A percentile compares a stretch with the other conserved stretches of the same genome.
phyloP scores from a whole-genome alignment of 1,140 invertebrate genomes.

The Neodiprion lecontei region DNA sequence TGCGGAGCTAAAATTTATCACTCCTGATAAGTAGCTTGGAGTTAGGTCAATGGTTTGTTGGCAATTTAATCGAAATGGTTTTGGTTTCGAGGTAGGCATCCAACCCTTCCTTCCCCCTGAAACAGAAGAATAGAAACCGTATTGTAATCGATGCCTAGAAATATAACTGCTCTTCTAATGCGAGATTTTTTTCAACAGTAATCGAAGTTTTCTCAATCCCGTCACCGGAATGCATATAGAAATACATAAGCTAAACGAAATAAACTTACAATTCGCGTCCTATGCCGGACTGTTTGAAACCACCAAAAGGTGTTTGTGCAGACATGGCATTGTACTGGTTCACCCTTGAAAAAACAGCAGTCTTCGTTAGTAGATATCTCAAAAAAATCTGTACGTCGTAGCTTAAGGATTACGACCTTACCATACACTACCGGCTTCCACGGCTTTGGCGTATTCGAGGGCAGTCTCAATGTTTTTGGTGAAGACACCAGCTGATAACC shows the following conservation, averaged over 20 bases:
- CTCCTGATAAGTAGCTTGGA: too few species aligned
- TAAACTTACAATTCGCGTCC: conserved; percentile 79
- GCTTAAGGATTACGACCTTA: conserved; percentile 47
- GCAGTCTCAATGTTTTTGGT: conserved; percentile 88
- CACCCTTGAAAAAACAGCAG: conserved; percentile 66
- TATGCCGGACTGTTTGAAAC: conserved; percentile 85
- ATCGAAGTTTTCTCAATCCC: too few species aligned
- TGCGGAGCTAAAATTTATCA: too few species aligned
- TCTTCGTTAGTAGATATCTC: conserved; percentile 10
- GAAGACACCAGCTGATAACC: conserved; percentile 86
- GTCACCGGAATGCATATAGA: too few species aligned
- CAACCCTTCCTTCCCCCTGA: conserved; percentile 75
- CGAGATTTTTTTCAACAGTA: too few species aligned
- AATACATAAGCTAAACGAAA: too few species aligned
- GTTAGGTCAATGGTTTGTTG: conserved; percentile 25
- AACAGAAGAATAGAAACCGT: conserved; percentile 41
- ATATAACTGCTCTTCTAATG: background rate
- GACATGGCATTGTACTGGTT: conserved; percentile 84
- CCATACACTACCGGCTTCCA: conserved; percentile 91
- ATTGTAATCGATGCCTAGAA: background rate
- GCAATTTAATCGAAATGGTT: conserved; percentile 69
- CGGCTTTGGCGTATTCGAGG: conserved; percentile 74
- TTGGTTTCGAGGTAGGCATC: conserved; percentile 78
- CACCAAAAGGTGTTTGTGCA: conserved; percentile 85
- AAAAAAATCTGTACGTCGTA: conserved; percentile 22